phyloP scores from a whole-genome alignment of 2,797 vertebrate species.

The Coranthus polyacanthus region DNA sequence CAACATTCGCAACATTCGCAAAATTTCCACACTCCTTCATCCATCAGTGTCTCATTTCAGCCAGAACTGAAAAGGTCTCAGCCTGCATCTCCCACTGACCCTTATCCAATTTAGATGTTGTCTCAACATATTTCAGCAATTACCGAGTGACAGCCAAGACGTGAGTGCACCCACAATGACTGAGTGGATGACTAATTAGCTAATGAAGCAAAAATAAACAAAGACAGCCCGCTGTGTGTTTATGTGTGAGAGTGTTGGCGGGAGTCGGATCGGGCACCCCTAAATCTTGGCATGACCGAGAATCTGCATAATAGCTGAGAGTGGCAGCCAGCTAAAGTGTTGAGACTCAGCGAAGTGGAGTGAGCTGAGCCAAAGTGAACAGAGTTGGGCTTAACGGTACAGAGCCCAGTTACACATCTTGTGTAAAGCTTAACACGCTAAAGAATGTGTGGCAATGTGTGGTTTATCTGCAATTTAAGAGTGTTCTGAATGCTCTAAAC shows the following conservation, averaged over 20 bases:
- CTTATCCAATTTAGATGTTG: slow-evolving; percentile 60
- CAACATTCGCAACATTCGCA: slow-evolving; percentile 16
- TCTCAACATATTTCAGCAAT: slow-evolving; percentile 66
- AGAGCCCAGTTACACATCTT: slow-evolving; percentile 20
- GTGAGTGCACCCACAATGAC: slow-evolving; percentile 24
- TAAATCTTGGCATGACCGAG: slow-evolving; percentile 42
- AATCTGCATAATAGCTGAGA: slow-evolving; percentile 56
- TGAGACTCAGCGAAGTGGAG: slow-evolving; percentile 39
- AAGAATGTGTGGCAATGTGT: slow-evolving; percentile 2
- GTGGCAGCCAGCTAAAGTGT: slow-evolving; percentile 43
- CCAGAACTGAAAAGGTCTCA: slow-evolving; percentile 52
- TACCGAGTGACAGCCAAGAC: slow-evolving; percentile 61
- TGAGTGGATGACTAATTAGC: slow-evolving; percentile 56
- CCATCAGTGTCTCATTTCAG: slow-evolving; percentile 54
- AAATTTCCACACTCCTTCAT: slow-evolving; percentile 30
- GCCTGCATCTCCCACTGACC: slow-evolving; percentile 42
- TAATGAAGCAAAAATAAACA: slow-evolving; percentile 68
- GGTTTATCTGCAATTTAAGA: background rate
- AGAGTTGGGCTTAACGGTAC: slow-evolving; percentile 4
- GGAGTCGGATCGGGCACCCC: slow-evolving; percentile 32
- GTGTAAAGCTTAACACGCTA: slow-evolving; percentile 13
- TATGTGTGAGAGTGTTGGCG: slow-evolving; percentile 28
- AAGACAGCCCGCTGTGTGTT: slow-evolving; percentile 39
- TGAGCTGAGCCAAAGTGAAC: slow-evolving; percentile 28
- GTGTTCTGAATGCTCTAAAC: too few species aligned